Base-by-base conservation (phyloP, 2,797 vertebrate species). In the Scomberomorus guttatus region DNA sequence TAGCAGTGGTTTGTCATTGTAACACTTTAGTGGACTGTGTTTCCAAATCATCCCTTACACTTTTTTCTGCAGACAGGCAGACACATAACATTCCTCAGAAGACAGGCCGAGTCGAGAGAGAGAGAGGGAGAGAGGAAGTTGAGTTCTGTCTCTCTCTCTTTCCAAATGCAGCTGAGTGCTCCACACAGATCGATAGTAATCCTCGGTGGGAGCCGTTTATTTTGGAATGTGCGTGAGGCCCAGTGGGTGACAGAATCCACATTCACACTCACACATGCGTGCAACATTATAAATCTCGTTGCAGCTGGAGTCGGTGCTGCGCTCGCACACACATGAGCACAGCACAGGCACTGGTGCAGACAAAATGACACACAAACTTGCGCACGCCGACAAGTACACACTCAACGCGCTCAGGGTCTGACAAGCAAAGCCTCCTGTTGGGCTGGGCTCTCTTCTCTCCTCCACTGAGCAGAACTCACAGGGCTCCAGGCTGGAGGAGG, bases 101-200 rank as follows among this genome's bases (percentile, higher is more conserved):
- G 85, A 83, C 66, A 39, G 74, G 32, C 27, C 1, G 48, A 59
- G 70, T 68, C 29, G 37, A 66, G 29, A 57, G 57, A 61, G 62
- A 70, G 55, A 55, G 52, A 83, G 54, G 61, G 72, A 68, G 51
- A 59, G 55, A 71, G 69, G 52, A 74, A 82, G 78, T 79, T 46
- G 67, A 65, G 22, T 39, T 25, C 18, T 81, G 72, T 65, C 74
- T n/a, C 39, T 32, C 70, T 77, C 46, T 70, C 63, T 79, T 72
- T 87, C 88, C 81, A 79, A 84, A 87, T 74, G 75, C 90, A 84
- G 85, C 84, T 72, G 90, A 91, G 85, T 82, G 81, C 82, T 89
- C 85, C 85, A 79, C 81, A 75, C 57, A 78, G 92, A 94, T 95
- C 94, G 79, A 95, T 95, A 92, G 85, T 87, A 93, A 94, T 94